Evolutionary conservation across 1,140 invertebrate species (phyloP), one percentile per base, ranked within the genome.

Genomic region (Brachionus calyciflorus): DNA sequence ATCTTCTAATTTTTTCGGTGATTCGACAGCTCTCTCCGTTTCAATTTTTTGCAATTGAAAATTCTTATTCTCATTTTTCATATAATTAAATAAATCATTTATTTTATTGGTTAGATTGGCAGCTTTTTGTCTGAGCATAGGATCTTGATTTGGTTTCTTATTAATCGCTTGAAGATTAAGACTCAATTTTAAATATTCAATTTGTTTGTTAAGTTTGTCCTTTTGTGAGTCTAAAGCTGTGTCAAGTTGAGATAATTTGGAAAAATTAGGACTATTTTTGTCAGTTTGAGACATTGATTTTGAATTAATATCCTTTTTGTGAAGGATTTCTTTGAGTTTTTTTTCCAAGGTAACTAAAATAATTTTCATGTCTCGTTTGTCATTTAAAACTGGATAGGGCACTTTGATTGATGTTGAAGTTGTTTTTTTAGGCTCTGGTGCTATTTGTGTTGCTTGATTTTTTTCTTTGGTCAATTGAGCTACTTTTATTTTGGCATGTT

Each of bases 41-140:
- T 49, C 44, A 17, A 7, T 9, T 21, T 12, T 26, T 30, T 70
- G 65, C 9, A 44, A 40, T 7, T 46, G 40, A 28, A 26, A 70
- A 30, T 26, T 49, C 30, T 55, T 73, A 21, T 73, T 73, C 26
- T 73, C 69, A 55, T 73, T 73, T 55, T 51, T 49, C 69, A 73
- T 73, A 40, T 17, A 73, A 28, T 49, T 73, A 7, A 37, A 73
- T 12, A 73, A 24, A 3, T 73, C 69, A n/a, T 73, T 73, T 40
- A 73, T 33, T 40, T 55, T 49, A 2, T n/a, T 21, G 26, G 46
- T 49, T 19, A 73, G 10, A 9, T 55, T 73, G 41, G 46, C 17
- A 14, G 55, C 28, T 60, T 60, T 60, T 60, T 60, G 55, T 60
- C 55, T 60, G 12, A 48, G 19, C 46, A 73, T 5, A 19, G 46